phyloP scores from a whole-genome alignment of 2,888 invertebrate species.

The Philaethria dido region DNA sequence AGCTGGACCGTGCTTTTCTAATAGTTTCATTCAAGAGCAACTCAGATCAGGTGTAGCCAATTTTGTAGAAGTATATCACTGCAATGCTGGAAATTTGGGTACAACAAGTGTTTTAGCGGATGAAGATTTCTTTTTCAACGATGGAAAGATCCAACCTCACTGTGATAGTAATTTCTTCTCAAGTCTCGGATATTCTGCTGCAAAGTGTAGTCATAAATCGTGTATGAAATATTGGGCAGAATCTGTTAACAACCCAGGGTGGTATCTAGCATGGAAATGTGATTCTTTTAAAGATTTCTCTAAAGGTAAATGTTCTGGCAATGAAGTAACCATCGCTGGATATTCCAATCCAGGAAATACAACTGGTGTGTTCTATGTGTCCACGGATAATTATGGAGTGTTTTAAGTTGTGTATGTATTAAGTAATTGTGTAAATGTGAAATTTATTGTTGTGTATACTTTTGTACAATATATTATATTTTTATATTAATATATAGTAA shows the following conservation, averaged over 20 bases:
- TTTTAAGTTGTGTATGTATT: slow-evolving; percentile 7
- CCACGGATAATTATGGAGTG: slow-evolving; percentile 63
- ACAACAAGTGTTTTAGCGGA: slow-evolving; percentile 80
- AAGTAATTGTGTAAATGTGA: not conserved
- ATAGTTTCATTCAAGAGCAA: slow-evolving; percentile 69
- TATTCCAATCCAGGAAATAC: slow-evolving; percentile 74
- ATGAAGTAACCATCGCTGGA: slow-evolving; percentile 70
- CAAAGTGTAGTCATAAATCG: slow-evolving; percentile 74
- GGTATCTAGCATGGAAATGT: slow-evolving; percentile 68
- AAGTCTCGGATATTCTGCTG: slow-evolving; percentile 68
- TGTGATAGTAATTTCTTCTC: slow-evolving; percentile 70
- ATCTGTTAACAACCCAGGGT: slow-evolving; percentile 61
- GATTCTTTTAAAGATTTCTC: slow-evolving; percentile 64
- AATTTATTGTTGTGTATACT: not conserved
- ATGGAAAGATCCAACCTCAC: slow-evolving; percentile 81
- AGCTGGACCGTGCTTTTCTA: slow-evolving; percentile 77
- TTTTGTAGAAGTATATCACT: slow-evolving; percentile 85
- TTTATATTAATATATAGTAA: not conserved
- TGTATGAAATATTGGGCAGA: slow-evolving; percentile 68
- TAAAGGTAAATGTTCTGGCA: slow-evolving; percentile 64
- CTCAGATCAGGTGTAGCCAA: slow-evolving; percentile 81
- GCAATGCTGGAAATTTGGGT: slow-evolving; percentile 82
- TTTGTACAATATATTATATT: not conserved
- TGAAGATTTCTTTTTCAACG: slow-evolving; percentile 84
- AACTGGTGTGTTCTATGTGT: slow-evolving; percentile 72